Conservation (phyloP, 2,888 invertebrate genomes). For the Metopia argyrocephala region DNA sequence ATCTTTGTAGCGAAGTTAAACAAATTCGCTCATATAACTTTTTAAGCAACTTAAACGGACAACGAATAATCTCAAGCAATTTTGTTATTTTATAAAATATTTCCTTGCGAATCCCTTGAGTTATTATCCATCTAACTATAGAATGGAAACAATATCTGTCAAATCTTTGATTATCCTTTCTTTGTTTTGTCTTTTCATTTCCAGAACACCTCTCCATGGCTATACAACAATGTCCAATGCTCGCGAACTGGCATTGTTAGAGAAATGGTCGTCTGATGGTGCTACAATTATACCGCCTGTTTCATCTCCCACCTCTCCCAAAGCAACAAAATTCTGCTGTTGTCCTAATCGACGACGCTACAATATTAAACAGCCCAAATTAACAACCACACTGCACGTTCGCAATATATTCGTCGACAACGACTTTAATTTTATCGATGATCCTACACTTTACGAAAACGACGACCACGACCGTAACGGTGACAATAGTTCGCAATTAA, state of each 20-base stretch:
- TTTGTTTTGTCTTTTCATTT: slow-evolving; percentile 55
- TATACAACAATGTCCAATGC: slow-evolving; percentile 76
- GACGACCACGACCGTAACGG: slow-evolving; percentile 25
- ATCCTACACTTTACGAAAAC: slow-evolving; percentile 69
- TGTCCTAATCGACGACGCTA: slow-evolving; percentile 75
- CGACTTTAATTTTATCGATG: slow-evolving; percentile 76
- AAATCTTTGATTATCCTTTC: background rate
- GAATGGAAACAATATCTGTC: too few relatives aligned
- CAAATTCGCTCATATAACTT: too few relatives aligned
- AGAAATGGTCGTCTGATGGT: slow-evolving; percentile 76
- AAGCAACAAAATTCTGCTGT: slow-evolving; percentile 74
- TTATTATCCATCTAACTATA: too few relatives aligned
- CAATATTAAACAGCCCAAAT: slow-evolving; percentile 72
- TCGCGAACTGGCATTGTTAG: slow-evolving; percentile 76
- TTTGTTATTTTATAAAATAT: background rate
- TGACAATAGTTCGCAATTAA: slow-evolving; percentile 46
- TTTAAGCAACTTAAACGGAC: too few relatives aligned
- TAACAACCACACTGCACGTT: slow-evolving; percentile 70
- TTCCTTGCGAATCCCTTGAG: background rate
- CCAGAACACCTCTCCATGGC: slow-evolving; percentile 76
- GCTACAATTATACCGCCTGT: slow-evolving; percentile 71
- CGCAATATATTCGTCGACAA: slow-evolving; percentile 74
- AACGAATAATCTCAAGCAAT: too few relatives aligned
- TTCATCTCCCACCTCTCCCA: slow-evolving; percentile 74
- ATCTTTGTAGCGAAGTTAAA: too few relatives aligned